Base-by-base conservation (phyloP, 2,797 vertebrate genomes). In the Psittacula derbiana region DNA sequence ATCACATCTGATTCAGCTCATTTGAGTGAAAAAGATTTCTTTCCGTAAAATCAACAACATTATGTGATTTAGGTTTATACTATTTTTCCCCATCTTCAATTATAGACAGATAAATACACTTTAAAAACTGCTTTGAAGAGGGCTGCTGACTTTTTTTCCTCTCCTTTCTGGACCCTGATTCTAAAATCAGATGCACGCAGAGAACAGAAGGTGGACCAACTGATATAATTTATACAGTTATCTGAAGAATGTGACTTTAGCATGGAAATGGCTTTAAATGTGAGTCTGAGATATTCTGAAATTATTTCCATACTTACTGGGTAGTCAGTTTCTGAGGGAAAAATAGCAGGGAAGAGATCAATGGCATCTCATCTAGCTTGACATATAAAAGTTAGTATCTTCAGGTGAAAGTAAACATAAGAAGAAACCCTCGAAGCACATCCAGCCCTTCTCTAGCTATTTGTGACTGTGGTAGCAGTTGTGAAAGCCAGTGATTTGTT, bases 381-480 rank as follows among this genome's bases (percentile, higher is more conserved):
- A 67, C 67, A 50, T 57, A 8, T 38, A 11, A 75, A 57, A 78
- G 44, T 71, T 90, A 12, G 70, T 73, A 69, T 80, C 70, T 90
- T 88, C 61, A 89, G 90, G 90, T 96, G 92, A 78, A 80, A 47
- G 71, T 85, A 91, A 90, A 89, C 90, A 84, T 76, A 57, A 96
- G 91, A 71, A 79, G 89, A 92, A 96, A 28, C 80, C 44, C 91
- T 88, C 0, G 2, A 73, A 95, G 82, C 73, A 76, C 33, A 90
- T 66, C 76, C 55, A 84, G 55, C 38, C 11, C 24, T 72, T 86
- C 47, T 65, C 40, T 36, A 52, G n/a, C 30, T 81, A 55, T 92
- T 93, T 96, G 76, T 80, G 69, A 46, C 84, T 91, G 64, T 61
- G 66, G 66, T 41, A 84, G 86, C 47, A 50, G 76, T 80, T 92